These are phyloP conservation scores for Luperina testacea DNA, from an alignment of 2,888 invertebrate species.

Conservation along the genomic window DNA sequence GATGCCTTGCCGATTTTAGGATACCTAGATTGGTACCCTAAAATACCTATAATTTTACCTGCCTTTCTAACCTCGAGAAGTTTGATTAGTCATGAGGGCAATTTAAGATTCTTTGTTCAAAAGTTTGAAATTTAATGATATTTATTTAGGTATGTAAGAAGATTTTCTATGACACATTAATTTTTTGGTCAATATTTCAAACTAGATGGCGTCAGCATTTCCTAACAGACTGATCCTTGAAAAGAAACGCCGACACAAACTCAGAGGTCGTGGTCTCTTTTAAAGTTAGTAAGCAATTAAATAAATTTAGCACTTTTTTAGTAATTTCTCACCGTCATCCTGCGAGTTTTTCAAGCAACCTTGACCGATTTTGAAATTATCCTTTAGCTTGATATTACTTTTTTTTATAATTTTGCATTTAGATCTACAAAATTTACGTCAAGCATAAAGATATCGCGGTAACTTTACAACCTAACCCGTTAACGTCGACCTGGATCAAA, in stretches of 20 bases:
- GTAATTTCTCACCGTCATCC: neutral
- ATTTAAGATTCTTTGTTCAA: neutral
- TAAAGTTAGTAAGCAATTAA: neutral
- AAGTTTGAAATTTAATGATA: neutral
- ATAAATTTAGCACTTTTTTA: neutral
- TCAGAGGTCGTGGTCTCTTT: neutral
- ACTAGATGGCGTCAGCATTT: neutral
- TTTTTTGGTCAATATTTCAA: too few relatives aligned
- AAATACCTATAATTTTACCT: too few relatives aligned
- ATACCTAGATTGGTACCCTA: too few relatives aligned
- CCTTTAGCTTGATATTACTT: neutral
- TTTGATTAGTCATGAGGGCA: neutral
- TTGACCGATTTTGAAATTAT: neutral
- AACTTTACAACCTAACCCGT: conserved; percentile 52
- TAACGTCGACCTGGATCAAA: conserved; percentile 48
- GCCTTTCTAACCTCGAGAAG: neutral
- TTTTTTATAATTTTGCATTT: conserved; percentile 3
- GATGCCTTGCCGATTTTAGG: neutral
- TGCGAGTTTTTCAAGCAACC: neutral
- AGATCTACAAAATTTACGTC: conserved; percentile 8
- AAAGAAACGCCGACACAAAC: neutral
- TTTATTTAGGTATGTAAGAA: too few relatives aligned
- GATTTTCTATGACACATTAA: too few relatives aligned
- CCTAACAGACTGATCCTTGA: neutral
- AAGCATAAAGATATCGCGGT: conserved; percentile 43